These are phyloP conservation scores for Pandemis corylana DNA, from an alignment of 2,888 invertebrate species.

Conservation along the genomic window DNA sequence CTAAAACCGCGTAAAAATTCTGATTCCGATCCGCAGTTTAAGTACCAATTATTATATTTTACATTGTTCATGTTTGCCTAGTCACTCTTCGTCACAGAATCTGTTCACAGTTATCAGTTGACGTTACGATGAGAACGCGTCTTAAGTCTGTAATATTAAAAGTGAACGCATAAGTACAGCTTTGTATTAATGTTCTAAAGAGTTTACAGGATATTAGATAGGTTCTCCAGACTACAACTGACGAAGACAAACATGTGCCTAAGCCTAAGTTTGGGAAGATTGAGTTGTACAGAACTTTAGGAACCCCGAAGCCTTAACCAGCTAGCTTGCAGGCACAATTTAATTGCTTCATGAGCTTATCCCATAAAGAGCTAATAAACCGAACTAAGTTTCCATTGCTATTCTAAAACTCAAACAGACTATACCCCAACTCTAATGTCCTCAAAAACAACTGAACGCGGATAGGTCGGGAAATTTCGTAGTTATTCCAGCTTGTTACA, in stretches of 20 bases:
- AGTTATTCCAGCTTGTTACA: not conserved
- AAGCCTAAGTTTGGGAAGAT: conserved; percentile 1
- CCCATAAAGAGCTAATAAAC: conserved; percentile 1
- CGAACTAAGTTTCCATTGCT: not conserved
- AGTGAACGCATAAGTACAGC: not conserved
- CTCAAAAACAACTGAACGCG: not conserved
- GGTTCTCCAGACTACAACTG: not conserved
- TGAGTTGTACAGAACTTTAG: not conserved
- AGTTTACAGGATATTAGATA: not conserved
- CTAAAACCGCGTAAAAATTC: no score
- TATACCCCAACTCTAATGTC: no score
- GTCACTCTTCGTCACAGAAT: no score
- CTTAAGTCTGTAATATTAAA: not conserved
- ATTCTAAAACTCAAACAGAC: not conserved
- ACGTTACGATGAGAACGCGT: no score
- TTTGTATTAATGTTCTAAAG: not conserved
- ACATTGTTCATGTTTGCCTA: no score
- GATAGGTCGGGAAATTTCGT: not conserved
- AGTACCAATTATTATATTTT: no score
- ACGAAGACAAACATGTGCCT: not conserved
- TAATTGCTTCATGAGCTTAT: conserved; percentile 7
- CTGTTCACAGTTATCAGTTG: no score
- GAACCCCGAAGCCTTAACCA: not conserved
- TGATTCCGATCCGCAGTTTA: no score
- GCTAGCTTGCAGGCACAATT: not conserved